Evolutionary conservation across 2,888 invertebrate genomes (phyloP), one percentile per base, ranked within the genome.

Genomic region (Monochamus alternatus): DNA sequence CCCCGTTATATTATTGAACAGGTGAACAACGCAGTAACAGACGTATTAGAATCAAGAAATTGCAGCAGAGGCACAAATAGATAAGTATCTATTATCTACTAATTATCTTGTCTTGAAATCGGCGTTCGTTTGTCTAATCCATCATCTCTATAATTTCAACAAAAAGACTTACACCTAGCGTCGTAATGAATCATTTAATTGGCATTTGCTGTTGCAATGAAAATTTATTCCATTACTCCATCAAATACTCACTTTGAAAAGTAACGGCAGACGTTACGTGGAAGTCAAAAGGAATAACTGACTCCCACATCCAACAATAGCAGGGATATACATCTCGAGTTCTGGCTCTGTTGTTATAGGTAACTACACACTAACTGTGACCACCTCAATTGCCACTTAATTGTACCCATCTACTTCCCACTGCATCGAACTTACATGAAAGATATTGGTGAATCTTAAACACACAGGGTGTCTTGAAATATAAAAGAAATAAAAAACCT

Each of bases 381-480:
- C 59, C 43, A 44, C 10, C 43, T 68, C 59, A 5, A 59, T 38
- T 4, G 30, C 58, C 68, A 68, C 58, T 68, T 68, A 68, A 59
- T 32, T 9, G 14, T 68, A 58, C 22, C n/a, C 43, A 30, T 10
- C 31, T 32, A 22, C 43, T 68, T 44, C 68, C 68, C 59, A 30
- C 47, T 55, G 31, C 12, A 67, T n/a, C 8, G 47, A 38, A 38
- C 31, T 14, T 30, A 12, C n/a, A 30, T 55, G 32, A 67, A 30
- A 55, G 30, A 32, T 55, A 55, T 5, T 14, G 14, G 55, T 1
- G 5, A n/a, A n/a, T 67, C 51, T 32, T 32, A 32, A 8, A 9
- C 4, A 47, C 22, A 22, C 8, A 22, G 58, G 22, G n/a, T 58
- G 58, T 22, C 22, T 22, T 0, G 22, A 22, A 22, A 22, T 22